Evolutionary conservation across 2,888 invertebrate species (phyloP), one percentile per base, ranked within the genome.

Genomic region (Stramonita haemastoma): DNA sequence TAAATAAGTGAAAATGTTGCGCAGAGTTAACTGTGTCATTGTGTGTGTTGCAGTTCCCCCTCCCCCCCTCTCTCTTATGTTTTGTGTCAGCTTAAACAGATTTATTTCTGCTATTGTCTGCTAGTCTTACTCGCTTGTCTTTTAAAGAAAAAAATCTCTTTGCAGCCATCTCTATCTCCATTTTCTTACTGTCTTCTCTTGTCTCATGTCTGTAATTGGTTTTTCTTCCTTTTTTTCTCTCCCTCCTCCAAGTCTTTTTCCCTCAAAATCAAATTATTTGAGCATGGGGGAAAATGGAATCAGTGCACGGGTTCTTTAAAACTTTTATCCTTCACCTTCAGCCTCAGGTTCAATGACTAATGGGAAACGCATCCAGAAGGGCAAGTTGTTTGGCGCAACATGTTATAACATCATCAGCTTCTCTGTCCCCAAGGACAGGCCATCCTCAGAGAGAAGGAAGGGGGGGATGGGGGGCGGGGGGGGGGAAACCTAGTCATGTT

Each of bases 321-420:
- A 46, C 46, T 46, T 46, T 46, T 46, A 46, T 46, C 46, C 46
- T 46, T 46, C 46, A 46, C 46, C 46, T 46, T 46, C 46, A 46
- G 46, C 46, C 8, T 46, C 1, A 46, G n/a, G 46, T 73, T 22
- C 73, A 32, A n/a, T 87, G 87, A 87, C 87, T 87, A 87, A 87
- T 87, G 73, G 73, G n/a, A 70, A 87, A 32, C 29, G 32, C 29
- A 86, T 17, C 70, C 70, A 32, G 22, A 13, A 34, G 86, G 86
- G 32, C 86, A 66, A 66, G 32, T 86, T 32, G 60, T 29, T 86
- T 86, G 66, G 19, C 29, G 57, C 66, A 86, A 86, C 56, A 34
- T n/a, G 60, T 86, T 66, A 60, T 86, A 66, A 86, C 86, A 66
- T 86, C 86, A 86, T 70, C 86, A 86, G 66, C 66, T 86, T 86